Conservation (phyloP, 2,888 invertebrate species). For the Marronus borbonicus region DNA sequence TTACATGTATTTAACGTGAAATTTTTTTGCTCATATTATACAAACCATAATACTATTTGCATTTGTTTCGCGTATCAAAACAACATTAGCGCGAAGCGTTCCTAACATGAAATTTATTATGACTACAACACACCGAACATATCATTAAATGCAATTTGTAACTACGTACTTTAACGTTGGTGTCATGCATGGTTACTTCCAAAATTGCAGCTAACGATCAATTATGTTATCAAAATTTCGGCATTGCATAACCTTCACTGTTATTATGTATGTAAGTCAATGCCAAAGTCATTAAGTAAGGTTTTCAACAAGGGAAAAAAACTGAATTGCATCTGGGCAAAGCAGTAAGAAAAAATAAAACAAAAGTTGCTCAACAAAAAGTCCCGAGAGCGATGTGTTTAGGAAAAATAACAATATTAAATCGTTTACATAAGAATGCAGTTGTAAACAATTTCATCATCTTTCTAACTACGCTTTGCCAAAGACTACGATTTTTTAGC, state of each 20-base stretch:
- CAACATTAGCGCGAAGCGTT: neutral
- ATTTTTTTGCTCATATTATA: neutral
- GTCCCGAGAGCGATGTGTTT: neutral
- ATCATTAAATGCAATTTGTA: neutral
- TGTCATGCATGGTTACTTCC: neutral
- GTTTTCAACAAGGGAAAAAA: slow-evolving; percentile 3
- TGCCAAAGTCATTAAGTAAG: slow-evolving; percentile 17
- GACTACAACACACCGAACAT: neutral
- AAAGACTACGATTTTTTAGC: neutral
- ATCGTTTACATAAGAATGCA: slow-evolving; percentile 11
- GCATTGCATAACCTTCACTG: neutral
- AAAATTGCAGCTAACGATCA: slow-evolving; percentile 2
- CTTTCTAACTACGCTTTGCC: neutral
- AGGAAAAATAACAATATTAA: neutral
- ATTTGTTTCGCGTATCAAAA: slow-evolving; percentile 3
- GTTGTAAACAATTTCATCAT: slow-evolving; percentile 12
- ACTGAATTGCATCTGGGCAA: slow-evolving; percentile 13
- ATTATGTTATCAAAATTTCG: slow-evolving; percentile 14
- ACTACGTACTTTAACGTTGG: neutral
- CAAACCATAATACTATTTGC: neutral
- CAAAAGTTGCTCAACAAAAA: slow-evolving; percentile 8
- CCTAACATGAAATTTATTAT: slow-evolving; percentile 7
- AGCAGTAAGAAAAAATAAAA: neutral
- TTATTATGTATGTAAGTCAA: slow-evolving; percentile 3
- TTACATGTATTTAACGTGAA: too few species aligned